phyloP scores from a whole-genome alignment of 2,888 invertebrate species.

The Sialis fuliginosa region DNA sequence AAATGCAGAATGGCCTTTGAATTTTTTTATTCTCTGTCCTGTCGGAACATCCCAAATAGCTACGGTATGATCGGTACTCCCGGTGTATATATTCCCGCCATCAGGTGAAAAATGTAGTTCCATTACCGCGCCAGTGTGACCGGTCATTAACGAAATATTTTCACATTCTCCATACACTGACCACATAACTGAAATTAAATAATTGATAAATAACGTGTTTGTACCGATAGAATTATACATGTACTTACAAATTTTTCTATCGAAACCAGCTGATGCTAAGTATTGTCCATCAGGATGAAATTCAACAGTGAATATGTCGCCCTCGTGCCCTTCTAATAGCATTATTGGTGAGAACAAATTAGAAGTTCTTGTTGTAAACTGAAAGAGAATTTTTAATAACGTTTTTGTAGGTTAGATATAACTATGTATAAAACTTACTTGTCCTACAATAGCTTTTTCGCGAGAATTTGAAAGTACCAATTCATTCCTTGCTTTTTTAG shows the following conservation, averaged over 20 bases:
- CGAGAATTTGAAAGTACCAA: slow-evolving; percentile 44
- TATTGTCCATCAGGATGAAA: slow-evolving; percentile 95
- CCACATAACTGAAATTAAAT: slow-evolving; percentile 62
- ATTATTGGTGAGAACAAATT: slow-evolving; percentile 85
- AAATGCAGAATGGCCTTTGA: slow-evolving; percentile 67
- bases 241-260: slow-evolving; percentile 80
- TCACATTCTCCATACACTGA: slow-evolving; percentile 96
- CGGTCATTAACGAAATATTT: slow-evolving; percentile 82
- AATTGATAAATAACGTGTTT: slow-evolving; percentile 6
- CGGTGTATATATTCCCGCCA: slow-evolving; percentile 70
- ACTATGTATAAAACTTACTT: slow-evolving; percentile 31
- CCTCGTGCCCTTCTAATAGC: slow-evolving; percentile 90
- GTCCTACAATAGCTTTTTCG: slow-evolving; percentile 57
- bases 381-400: slow-evolving; percentile 9
- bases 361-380: slow-evolving; percentile 67
- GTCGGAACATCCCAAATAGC: slow-evolving; percentile 91
- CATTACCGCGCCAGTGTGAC: slow-evolving; percentile 90
- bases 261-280: slow-evolving; percentile 87
- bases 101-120: slow-evolving; percentile 80
- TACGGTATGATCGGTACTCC: slow-evolving; percentile 87
- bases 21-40: slow-evolving; percentile 71
- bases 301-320: slow-evolving; percentile 82
- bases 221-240: neutral
- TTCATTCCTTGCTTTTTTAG: slow-evolving; percentile 56
- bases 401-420: slow-evolving; percentile 4